Base-by-base conservation (phyloP, 1,140 invertebrate genomes). In the Caenorhabditis briggsae region DNA sequence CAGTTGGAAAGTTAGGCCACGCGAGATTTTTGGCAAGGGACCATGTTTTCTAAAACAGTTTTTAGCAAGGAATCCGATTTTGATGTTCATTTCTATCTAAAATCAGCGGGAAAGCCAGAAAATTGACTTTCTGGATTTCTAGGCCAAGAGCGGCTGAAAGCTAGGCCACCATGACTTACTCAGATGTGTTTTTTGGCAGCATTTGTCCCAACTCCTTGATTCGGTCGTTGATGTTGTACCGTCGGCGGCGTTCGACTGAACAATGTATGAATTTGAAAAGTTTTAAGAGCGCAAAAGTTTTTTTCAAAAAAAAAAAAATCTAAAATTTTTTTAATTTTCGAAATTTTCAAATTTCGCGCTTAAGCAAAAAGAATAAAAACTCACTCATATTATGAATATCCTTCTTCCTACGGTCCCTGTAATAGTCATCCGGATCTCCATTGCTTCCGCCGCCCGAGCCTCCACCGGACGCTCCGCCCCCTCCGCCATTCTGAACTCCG, bases 341-440 rank as follows among this genome's bases (percentile, higher is more conserved):
- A 43, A n/a, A 7, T 14, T 20, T 48, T 43, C 11, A 41, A 43
- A 43, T 55, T 43, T 55, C 53, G 8, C 53, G 1, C 46, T 14
- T 18, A 48, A 43, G 18, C 23, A 33, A 50, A 59, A 58, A 53
- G 88, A 46, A 83, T 82, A 61, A 41, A 78, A 55, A 95, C 96
- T 95, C 93, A 98, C 97, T 98, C 96, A 98, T 97, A 93, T 99
- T 99, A 93, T 99, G 97, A 93, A 98, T 98, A 93, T 99, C 97
- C 93, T 99, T 99, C 93, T 98, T 98, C 93, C 98, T 96, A 89
- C 97, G 93, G 92, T 99, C 97, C 93, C 98, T 97, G 20, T 95
- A 92, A 41, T 92, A 90, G 83, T 93, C 93, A 92, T 85, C 92
- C 55, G 65, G 65, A 70, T 85, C 61, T 46, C 23, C 46, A 33